Base-by-base conservation (phyloP, 2,113 vertebrate genomes). In the Hydrochoerus hydrochaeris region DNA sequence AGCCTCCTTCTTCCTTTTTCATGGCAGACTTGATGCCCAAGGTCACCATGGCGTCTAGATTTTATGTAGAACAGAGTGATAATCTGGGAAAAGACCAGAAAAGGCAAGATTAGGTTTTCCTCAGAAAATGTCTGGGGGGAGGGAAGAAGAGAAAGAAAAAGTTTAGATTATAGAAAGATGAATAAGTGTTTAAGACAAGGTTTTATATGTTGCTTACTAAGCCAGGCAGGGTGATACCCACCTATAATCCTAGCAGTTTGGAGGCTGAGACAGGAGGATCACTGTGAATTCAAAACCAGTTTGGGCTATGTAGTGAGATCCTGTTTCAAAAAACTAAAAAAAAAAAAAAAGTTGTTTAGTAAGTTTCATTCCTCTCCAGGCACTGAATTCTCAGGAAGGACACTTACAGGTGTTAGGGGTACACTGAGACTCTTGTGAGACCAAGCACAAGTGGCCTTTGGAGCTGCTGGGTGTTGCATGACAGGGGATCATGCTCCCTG, bases 41-140 rank as follows among this genome's bases (percentile, higher is more conserved):
- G 35, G 9, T 87, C 65, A 86, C 85, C 32, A 20, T 84, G 49
- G 0, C 22, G 41, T 94, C 65, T 41, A 41, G 60, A 65, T 60
- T 97, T 85, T 65, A 38, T 12, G 44, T 86, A 28, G 78, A 93
- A 63, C 19, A 58, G 60, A 80, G n/a, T 35, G 32, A 83, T 62
- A 38, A 73, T n/a, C 19, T 13, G 73, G 63, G 28, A 30, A 30
- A 32, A 73, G 67, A 62, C 63, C 83, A 54, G 58, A 32, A 69
- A 78, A 93, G 63, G 38, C 28, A 63, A 94, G 85, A 88, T 83
- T 57, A 82, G 24, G 35, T 77, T 91, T 93, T 94, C 12, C 38
- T 69, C 49, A 41, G 63, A 77, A 58, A 75, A 58, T 20, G 20
- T 58, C 57, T 20, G 2, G 17, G 54, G 54, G 54, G 54, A 7